Percentiles rank a stretch among this genome's conserved stretches.
These are phyloP conservation scores for Drosophila nigromelanica DNA, from an alignment of 1,140 invertebrate species.

Conservation along the genomic window DNA sequence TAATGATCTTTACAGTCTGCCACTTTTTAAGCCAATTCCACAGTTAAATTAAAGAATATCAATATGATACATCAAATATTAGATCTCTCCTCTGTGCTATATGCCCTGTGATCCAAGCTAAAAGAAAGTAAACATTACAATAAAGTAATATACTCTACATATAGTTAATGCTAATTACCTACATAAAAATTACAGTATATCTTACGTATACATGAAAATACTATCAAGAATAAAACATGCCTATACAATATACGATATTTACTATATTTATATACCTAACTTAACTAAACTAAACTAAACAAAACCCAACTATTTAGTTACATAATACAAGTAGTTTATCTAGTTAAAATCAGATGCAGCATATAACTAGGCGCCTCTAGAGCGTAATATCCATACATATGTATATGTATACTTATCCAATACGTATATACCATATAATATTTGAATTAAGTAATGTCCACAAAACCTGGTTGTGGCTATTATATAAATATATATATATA, in stretches of 20 bases:
- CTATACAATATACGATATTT: conserved; percentile 28
- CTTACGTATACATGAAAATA: conserved; percentile 35
- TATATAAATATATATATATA: conserved; percentile 13
- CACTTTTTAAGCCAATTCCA: conserved; percentile 2
- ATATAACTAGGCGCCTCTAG: conserved; percentile 36
- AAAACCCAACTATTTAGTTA: conserved; percentile 46
- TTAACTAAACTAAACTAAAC: conserved; percentile 56
- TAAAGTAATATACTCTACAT: conserved; percentile 24
- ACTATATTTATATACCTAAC: conserved; percentile 20
- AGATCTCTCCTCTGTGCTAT: not conserved
- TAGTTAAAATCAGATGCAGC: conserved; percentile 35
- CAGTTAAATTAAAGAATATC: not conserved
- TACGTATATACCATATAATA: conserved; percentile 17
- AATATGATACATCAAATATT: not conserved
- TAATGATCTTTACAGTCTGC: conserved; percentile 12
- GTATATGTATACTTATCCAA: conserved; percentile 14
- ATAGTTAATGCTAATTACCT: conserved; percentile 43
- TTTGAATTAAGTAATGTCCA: conserved; percentile 15
- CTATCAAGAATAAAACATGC: conserved; percentile 16
- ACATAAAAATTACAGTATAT: conserved; percentile 21
- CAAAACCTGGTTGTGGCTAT: not conserved
- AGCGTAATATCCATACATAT: conserved; percentile 19
- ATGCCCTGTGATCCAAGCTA: conserved; percentile 37
- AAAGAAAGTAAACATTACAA: conserved; percentile 47
- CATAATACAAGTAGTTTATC: conserved; percentile 46